Evolutionary conservation across 2,113 vertebrate genomes (phyloP).

Genomic region (Nycticebus coucang): DNA sequence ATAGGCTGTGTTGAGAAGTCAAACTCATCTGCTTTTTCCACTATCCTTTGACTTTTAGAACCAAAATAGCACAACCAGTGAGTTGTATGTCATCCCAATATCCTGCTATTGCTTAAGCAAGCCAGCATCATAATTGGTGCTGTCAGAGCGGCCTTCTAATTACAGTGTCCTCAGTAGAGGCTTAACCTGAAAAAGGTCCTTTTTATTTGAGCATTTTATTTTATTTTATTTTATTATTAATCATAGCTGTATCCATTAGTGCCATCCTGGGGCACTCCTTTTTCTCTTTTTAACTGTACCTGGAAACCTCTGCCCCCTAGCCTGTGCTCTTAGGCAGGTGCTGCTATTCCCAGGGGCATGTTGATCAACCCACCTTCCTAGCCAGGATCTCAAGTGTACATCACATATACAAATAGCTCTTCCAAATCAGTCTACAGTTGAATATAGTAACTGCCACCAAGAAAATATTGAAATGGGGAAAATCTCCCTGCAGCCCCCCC

Average conservation of each 20-base stretch:
- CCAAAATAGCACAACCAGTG: neutral
- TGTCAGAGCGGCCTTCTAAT: neutral
- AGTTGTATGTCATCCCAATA: neutral
- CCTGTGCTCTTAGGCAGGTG: neutral
- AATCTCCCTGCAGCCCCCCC: rapidly evolving
- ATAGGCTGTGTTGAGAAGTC: neutral
- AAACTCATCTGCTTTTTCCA: neutral
- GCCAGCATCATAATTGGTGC: rapidly evolving
- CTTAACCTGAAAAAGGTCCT: neutral
- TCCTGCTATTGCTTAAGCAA: neutral
- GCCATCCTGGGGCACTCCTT: neutral
- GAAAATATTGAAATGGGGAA: neutral
- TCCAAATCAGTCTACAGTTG: neutral
- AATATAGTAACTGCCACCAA: neutral
- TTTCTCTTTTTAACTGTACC: neutral
- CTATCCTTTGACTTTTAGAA: neutral
- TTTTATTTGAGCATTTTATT: neutral
- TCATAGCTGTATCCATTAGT: too few species aligned
- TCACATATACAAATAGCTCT: neutral
- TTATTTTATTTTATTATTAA: too few species aligned
- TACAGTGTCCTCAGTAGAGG: neutral
- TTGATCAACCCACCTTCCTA: neutral
- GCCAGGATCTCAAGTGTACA: neutral
- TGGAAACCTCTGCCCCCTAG: rapidly evolving
- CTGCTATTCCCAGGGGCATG: neutral